Base-by-base conservation (phyloP, 92 coral and sea anemone genomes). In the Diadumene lineata region DNA sequence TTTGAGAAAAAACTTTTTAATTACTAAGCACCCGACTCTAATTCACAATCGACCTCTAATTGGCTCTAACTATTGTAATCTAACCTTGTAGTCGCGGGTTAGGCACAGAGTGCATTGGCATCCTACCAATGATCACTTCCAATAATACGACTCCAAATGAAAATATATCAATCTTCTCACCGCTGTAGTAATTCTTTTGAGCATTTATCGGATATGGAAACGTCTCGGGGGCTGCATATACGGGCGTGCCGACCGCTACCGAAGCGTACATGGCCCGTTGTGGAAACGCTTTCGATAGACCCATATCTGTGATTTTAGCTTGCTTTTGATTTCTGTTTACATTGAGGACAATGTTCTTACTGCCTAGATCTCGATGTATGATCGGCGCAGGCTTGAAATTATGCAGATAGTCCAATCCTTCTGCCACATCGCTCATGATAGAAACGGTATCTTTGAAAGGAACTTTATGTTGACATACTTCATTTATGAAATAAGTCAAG, bases 161-260 rank as follows among this genome's bases (percentile, higher is more conserved):
- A 70, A 91, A 91, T 48, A 91, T 88, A 73, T 91, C 97, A 72
- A 91, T 62, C 84, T 91, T 88, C 53, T 83, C 85, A 21, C 85
- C n/a, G n/a, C n/a, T 87, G 75, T 91, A 91, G 62, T 32, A 81
- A 7, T 86, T 84, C 72, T 81, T 78, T n/a, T 73, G 31, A 0
- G 67, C 69, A 7, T 79, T 80, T 1, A 58, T 31, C 31, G 50
- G 34, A 44, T 56, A 60, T 7, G 96, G 90, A 25, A 78, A 84
- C 11, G 97, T 91, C 56, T 91, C 97, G 43, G 97, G 97, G 16
- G 97, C 97, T 17, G 93, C 88, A 56, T 91, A 91, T 11, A 91
- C 76, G 19, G 85, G 90, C 0, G 93, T 84, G 7, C 97, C 97
- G 9, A 92, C 90, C 26, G 80, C 81, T 13, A 82, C 84, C 0